Evolutionary conservation across 2,888 invertebrate genomes (phyloP).

Genomic region (Opisthograptis luteolata): DNA sequence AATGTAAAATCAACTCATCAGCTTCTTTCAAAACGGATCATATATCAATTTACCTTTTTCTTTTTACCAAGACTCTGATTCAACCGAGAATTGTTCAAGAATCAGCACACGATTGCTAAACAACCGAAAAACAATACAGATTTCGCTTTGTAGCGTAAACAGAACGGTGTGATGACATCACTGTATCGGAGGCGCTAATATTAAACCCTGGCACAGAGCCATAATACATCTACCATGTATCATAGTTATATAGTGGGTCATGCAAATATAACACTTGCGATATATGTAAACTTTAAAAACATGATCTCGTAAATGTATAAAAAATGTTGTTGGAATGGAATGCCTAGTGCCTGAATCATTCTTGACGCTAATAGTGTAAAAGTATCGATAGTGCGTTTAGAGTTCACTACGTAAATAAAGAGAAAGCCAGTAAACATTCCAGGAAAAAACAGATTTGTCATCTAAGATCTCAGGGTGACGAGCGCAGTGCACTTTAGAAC

Average conservation of each 20-base stretch:
- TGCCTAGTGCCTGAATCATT: neutral
- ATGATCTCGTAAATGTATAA: neutral
- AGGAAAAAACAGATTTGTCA: too few species aligned
- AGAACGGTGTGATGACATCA: conserved; percentile 71
- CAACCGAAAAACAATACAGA: conserved; percentile 23
- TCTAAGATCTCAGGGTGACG: too few species aligned
- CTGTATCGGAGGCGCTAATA: conserved; percentile 65
- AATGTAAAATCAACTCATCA: too few species aligned
- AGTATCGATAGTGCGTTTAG: neutral
- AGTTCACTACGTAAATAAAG: too few species aligned
- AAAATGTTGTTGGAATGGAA: neutral
- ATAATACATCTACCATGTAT: conserved; percentile 57
- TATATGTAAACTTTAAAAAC: conserved; percentile 3
- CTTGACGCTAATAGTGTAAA: conserved; percentile 6
- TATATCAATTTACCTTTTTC: too few species aligned
- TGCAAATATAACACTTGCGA: conserved; percentile 3
- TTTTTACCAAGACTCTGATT: too few species aligned
- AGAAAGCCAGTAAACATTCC: too few species aligned
- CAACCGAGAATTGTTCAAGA: too few species aligned
- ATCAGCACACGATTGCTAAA: conserved; percentile 21
- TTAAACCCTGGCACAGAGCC: conserved; percentile 76
- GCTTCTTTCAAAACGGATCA: too few species aligned
- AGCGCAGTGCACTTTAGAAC: too few species aligned
- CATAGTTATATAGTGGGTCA: conserved; percentile 42
- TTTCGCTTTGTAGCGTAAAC: conserved; percentile 54